Conservation (phyloP, 2,888 invertebrate genomes). For the Dryadula phaetusa region DNA sequence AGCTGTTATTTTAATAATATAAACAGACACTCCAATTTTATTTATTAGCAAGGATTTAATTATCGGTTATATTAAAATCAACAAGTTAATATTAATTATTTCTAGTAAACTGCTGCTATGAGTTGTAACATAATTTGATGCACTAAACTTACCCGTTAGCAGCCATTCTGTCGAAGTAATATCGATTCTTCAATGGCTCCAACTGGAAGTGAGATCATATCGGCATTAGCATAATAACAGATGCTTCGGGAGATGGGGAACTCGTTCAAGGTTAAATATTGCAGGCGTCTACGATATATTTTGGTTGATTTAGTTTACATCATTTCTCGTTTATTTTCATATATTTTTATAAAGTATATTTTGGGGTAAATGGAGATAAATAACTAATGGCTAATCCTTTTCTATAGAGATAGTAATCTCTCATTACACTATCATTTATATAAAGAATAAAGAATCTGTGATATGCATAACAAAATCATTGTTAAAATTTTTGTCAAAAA, state of each 20-base stretch:
- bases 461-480: too few relatives aligned
- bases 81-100: not conserved
- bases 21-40: too few relatives aligned
- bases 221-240: slow-evolving; percentile 56
- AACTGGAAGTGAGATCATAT: slow-evolving; percentile 66
- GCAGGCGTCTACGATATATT: not conserved
- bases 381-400: not conserved
- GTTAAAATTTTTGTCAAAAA: too few relatives aligned
- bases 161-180: slow-evolving; percentile 62
- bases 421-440: too few relatives aligned
- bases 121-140: not conserved
- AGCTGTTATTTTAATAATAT: too few relatives aligned
- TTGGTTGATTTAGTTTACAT: not conserved
- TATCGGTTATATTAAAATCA: too few relatives aligned
- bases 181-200: slow-evolving; percentile 48
- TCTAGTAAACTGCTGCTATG: not conserved
- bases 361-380: not conserved
- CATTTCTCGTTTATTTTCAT: not conserved
- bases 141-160: slow-evolving; percentile 44
- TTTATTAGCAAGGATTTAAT: too few relatives aligned
- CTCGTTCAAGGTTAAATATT: slow-evolving; percentile 44
- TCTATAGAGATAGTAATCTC: too few relatives aligned
- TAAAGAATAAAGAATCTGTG: too few relatives aligned
- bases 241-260: slow-evolving; percentile 52
- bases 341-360: not conserved